Evolutionary conservation across 92 coral and sea anemone genomes (phyloP).

Genomic region (Zoanthus sansibaricus): DNA sequence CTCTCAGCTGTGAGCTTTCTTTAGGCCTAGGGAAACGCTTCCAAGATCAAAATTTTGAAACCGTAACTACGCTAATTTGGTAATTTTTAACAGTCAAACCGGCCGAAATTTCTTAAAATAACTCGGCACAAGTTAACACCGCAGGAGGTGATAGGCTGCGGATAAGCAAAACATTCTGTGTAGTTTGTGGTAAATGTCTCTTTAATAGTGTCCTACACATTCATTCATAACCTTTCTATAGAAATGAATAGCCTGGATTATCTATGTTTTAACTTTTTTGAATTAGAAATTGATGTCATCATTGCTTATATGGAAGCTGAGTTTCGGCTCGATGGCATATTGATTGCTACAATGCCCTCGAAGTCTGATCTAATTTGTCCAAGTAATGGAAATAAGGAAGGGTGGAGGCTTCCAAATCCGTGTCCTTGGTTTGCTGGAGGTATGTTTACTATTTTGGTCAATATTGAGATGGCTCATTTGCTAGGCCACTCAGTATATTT

Average conservation of each 20-base stretch:
- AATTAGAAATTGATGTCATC: not conserved
- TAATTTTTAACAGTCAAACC: too few species aligned
- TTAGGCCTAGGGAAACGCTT: too few species aligned
- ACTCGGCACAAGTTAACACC: too few species aligned
- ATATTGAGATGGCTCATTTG: not conserved
- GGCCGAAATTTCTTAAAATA: too few species aligned
- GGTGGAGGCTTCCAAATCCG: not conserved
- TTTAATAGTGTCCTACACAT: not conserved
- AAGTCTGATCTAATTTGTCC: not conserved
- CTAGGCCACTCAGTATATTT: too few species aligned
- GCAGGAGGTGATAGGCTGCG: too few species aligned
- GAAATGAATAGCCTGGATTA: too few species aligned
- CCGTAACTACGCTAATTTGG: too few species aligned
- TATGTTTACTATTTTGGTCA: not conserved
- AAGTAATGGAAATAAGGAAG: not conserved
- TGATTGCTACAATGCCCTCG: not conserved
- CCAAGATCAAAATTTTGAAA: too few species aligned
- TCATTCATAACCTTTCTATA: not conserved
- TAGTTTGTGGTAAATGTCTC: not conserved
- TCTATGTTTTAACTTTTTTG: not conserved
- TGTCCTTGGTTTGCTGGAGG: slow-evolving; percentile 15
- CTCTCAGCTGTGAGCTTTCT: too few species aligned
- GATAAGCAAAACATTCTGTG: too few species aligned
- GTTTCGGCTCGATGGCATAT: not conserved
- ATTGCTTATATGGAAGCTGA: not conserved